Evolutionary conservation across 2,797 vertebrate genomes (phyloP).

Genomic region (Chelon auratus): DNA sequence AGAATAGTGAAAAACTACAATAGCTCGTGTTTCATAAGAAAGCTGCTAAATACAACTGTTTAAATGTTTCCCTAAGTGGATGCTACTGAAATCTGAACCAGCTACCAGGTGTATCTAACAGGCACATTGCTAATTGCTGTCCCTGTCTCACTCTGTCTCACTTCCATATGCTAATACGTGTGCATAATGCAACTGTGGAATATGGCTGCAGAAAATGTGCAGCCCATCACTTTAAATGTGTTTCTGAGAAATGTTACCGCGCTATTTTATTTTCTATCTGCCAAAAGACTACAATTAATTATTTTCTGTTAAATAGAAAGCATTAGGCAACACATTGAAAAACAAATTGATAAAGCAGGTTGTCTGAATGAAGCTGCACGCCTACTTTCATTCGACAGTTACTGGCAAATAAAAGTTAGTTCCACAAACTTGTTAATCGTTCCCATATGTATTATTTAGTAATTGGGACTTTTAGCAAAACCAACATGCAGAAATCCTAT

Average conservation of each 20-base stretch:
- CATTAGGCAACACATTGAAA: too few species aligned
- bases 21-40: conserved; percentile 18
- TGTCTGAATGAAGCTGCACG: background rate
- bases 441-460: background rate
- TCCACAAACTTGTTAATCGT: background rate
- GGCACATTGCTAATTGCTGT: conserved; percentile 2
- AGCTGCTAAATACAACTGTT: conserved; percentile 10
- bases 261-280: background rate
- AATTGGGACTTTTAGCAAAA: conserved; percentile 11
- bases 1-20: conserved; percentile 28
- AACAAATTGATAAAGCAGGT: too few species aligned
- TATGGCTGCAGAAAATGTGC: conserved; percentile 14
- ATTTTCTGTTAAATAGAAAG: too few species aligned
- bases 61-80: conserved; percentile 3
- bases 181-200: background rate
- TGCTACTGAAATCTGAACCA: conserved; percentile 5
- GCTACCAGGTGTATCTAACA: background rate
- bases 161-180: background rate
- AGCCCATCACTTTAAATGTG: conserved; percentile 14
- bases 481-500: conserved; percentile 18
- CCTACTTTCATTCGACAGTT: conserved; percentile 5
- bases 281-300: conserved; percentile 4
- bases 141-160: background rate
- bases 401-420: background rate
- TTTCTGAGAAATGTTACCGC: conserved; percentile 5